Evolutionary conservation across 2,797 vertebrate species (phyloP), one percentile per base, ranked within the genome.

Genomic region (Manis javanica): DNA sequence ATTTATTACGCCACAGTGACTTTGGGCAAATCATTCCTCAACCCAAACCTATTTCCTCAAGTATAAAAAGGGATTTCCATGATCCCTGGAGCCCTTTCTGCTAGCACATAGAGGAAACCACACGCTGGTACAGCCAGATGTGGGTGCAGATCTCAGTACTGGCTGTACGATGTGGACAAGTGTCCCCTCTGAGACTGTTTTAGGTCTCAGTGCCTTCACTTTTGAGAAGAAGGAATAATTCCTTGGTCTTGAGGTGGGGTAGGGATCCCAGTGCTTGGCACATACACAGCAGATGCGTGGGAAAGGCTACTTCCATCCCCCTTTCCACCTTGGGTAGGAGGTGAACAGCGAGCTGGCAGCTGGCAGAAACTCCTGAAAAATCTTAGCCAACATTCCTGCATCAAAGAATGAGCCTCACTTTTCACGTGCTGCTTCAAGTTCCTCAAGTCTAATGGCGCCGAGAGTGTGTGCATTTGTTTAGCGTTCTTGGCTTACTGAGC

Each of bases 91-190:
- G 37, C 24, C 72, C 42, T 21, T n/a, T 92, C 78, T 39, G 7
- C 5, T 0, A 49, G 66, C 26, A 15, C 59, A 21, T 0, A 71
- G n/a, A 75, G n/a, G 71, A 34, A 51, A 39, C 21, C 29, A 74
- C 7, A 9, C 21, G 5, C 21, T 51, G 18, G 59, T 21, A 53
- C 37, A 21, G 55, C 29, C 46, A 2, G 53, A 68, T 51, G 14
- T 15, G 18, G 64, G 1, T 3, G 11, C 0, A 0, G 26, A 14
- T 66, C 53, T 75, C 24, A 19, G 55, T 7, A 37, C 49, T 2
- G 26, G 34, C 42, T 37, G 1, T 46, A 16, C 7, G 1, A 15
- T 5, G 21, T 53, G 34, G 9, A 55, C 3, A 49, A 39, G 23
- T 23, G n/a, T 59, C 49, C 53, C 64, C 78, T 46, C 46, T 11